phyloP scores from a whole-genome alignment of 2,888 invertebrate genomes.

The Eutolmus rufibarbis region DNA sequence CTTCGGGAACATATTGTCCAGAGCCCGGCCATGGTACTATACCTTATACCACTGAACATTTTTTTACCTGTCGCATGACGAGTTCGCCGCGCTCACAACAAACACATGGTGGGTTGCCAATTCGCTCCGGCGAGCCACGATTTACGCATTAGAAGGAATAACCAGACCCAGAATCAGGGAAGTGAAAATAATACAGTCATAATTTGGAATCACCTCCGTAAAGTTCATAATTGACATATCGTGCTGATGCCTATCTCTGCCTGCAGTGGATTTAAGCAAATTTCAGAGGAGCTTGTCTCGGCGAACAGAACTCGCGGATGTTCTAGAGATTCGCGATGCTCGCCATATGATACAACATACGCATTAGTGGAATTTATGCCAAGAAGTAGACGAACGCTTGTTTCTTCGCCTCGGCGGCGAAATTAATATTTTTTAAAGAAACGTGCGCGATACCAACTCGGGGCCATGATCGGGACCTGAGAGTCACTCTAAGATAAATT shows the following conservation, averaged over 20 bases:
- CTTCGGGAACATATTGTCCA: not conserved
- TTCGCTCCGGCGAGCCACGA: not conserved
- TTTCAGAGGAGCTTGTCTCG: not conserved
- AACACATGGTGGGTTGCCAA: not conserved
- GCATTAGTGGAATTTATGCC: not conserved
- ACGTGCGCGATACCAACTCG: not conserved
- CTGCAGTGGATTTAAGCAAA: slow-evolving; percentile 8
- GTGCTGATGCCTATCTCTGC: slow-evolving; percentile 9
- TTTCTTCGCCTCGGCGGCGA: not conserved
- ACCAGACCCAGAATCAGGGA: slow-evolving; percentile 30
- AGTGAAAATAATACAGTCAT: slow-evolving; percentile 39
- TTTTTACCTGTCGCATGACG: not conserved
- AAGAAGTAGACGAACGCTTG: not conserved
- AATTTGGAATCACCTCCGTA: slow-evolving; percentile 31
- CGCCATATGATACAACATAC: not conserved
- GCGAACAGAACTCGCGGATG: not conserved
- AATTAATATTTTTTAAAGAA: not conserved
- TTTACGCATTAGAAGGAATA: slow-evolving; percentile 34
- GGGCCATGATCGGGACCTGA: not conserved
- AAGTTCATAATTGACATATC: slow-evolving; percentile 35
- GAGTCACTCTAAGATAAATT: not conserved
- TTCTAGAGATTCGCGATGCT: not conserved
- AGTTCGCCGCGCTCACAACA: not conserved
- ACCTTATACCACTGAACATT: not conserved
- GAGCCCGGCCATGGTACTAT: not conserved